Evolutionary conservation across 2,888 invertebrate genomes (phyloP).

Genomic region (Nephrocerus scutellatus): DNA sequence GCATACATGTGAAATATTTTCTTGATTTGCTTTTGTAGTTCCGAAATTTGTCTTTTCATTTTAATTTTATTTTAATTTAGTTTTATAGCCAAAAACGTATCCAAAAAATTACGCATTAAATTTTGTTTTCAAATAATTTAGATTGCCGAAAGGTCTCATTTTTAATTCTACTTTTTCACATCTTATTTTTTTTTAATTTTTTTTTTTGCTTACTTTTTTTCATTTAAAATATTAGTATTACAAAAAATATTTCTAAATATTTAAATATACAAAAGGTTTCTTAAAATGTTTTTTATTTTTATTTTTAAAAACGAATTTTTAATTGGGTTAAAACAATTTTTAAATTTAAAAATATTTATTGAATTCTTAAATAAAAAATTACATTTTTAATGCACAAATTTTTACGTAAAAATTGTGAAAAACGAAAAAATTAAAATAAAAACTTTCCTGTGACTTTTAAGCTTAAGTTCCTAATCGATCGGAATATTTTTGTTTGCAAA

Average conservation of each 20-base stretch:
- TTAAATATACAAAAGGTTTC: slow-evolving; percentile 12
- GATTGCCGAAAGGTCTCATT: slow-evolving; percentile 22
- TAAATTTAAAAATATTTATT: no score
- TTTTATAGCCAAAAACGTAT: slow-evolving; percentile 36
- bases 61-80: slow-evolving; percentile 36
- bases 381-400: no score
- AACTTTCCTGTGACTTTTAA: no score
- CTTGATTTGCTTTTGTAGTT: slow-evolving; percentile 5
- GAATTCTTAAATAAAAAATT: no score
- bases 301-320: no score
- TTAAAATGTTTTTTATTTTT: slow-evolving; percentile 7
- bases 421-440: no score
- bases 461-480: no score
- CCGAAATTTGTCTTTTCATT: slow-evolving; percentile 29
- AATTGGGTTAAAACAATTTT: no score
- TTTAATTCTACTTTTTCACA: slow-evolving; percentile 17
- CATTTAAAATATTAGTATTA: slow-evolving; percentile 10
- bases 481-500: no score
- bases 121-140: slow-evolving; percentile 22
- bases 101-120: slow-evolving; percentile 21
- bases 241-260: slow-evolving; percentile 12
- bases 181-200: slow-evolving; percentile 22
- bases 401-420: no score
- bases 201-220: slow-evolving; percentile 13
- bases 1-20: no score